These are phyloP conservation scores for Nylanderia fulva DNA, from an alignment of 1,140 invertebrate species.

Conservation along the genomic window DNA sequence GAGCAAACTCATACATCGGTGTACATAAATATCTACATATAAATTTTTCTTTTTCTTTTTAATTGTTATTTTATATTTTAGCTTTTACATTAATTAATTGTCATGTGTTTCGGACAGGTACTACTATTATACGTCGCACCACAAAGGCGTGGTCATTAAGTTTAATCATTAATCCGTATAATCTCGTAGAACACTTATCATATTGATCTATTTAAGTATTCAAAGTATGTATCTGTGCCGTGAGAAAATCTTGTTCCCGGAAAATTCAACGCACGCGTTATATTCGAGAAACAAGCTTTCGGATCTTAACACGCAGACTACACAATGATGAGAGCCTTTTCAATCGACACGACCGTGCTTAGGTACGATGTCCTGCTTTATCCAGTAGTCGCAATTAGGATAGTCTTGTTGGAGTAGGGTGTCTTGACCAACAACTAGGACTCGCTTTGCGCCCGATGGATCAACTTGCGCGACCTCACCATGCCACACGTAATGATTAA, in stretches of 20 bases:
- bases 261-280: conserved; percentile 6
- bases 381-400: conserved; percentile 91
- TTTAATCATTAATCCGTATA: conserved; percentile 11
- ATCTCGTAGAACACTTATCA: conserved; percentile 7
- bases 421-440: conserved; percentile 90
- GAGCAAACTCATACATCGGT: conserved; percentile 13
- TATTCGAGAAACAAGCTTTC: not conserved
- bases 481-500: conserved; percentile 92
- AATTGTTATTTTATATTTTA: conserved; percentile 40
- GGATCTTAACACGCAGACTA: conserved; percentile 6
- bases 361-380: conserved; percentile 90
- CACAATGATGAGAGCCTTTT: conserved; percentile 44
- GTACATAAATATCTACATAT: conserved; percentile 26
- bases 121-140: conserved; percentile 53
- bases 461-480: conserved; percentile 88
- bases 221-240: conserved; percentile 25
- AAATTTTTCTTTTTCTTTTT: conserved; percentile 14
- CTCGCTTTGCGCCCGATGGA: conserved; percentile 82
- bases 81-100: conserved; percentile 54
- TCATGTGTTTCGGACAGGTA: conserved; percentile 52
- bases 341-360: conserved; percentile 89
- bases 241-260: not conserved
- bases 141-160: conserved; percentile 43
- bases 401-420: conserved; percentile 87
- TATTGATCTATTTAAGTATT: conserved; percentile 44